A percentile compares a stretch with the other conserved stretches of the same genome.
These are phyloP conservation scores for Luperina nickerlii DNA, from an alignment of 2,888 invertebrate genomes.

Conservation along the genomic window DNA sequence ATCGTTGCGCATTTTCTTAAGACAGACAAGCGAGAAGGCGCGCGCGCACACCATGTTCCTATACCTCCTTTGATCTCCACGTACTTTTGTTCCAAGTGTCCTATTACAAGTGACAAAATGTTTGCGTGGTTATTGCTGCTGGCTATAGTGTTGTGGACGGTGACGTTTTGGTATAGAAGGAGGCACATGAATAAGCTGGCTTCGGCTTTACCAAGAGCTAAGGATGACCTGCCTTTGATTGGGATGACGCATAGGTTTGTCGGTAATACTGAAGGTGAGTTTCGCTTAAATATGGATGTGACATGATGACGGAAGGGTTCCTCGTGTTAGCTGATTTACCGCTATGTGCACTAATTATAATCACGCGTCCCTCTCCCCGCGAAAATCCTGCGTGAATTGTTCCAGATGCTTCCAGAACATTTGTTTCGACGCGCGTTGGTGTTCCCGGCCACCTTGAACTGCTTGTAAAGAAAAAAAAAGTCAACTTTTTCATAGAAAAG, in stretches of 20 bases:
- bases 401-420: no score
- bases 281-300: not conserved
- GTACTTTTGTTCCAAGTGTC: conserved; percentile 31
- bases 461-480: no score
- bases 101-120: conserved; percentile 67
- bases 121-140: conserved; percentile 73
- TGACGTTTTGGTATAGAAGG: conserved; percentile 74
- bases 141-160: conserved; percentile 70
- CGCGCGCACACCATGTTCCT: conserved; percentile 36
- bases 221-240: conserved; percentile 74
- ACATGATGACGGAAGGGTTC: not conserved
- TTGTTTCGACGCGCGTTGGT: no score
- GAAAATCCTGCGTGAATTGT: no score
- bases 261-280: conserved; percentile 80
- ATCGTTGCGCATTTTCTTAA: conserved; percentile 42
- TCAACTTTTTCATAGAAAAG: no score
- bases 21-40: conserved; percentile 44
- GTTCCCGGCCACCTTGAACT: no score
- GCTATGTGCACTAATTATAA: not conserved
- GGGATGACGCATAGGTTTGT: conserved; percentile 76
- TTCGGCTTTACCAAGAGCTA: conserved; percentile 66
- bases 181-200: conserved; percentile 80
- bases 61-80: conserved; percentile 18
- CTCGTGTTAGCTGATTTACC: not conserved
- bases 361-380: no score